Evolutionary conservation across 1,140 invertebrate species (phyloP).

Genomic region (Lordiphosa collinella): DNA sequence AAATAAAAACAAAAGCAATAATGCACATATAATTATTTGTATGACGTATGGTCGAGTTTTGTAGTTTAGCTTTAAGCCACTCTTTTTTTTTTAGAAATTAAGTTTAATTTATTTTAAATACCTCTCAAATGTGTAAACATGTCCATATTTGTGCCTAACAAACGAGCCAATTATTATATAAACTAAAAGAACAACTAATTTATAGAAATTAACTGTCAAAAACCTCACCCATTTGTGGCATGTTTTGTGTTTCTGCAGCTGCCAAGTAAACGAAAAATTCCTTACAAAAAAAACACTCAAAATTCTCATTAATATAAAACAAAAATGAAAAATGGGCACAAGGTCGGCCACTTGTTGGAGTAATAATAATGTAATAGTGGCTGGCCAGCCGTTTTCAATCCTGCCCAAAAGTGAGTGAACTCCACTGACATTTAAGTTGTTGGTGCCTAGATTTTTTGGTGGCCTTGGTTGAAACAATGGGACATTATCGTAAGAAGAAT

Average conservation of each 20-base stretch:
- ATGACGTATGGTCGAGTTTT: too few relatives aligned
- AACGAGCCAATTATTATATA: constrained; percentile 55
- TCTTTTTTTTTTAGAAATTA: too few relatives aligned
- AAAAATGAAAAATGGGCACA: constrained; percentile 45
- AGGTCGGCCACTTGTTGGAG: constrained; percentile 52
- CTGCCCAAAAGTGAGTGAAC: constrained; percentile 17
- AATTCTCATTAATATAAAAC: constrained; percentile 57
- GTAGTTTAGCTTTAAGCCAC: too few relatives aligned
- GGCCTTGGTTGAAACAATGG: constrained; percentile 6
- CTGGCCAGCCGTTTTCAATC: constrained; percentile 35
- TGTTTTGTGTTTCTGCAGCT: constrained; percentile 30
- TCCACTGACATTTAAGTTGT: not conserved
- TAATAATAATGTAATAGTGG: constrained; percentile 30
- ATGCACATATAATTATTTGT: too few relatives aligned
- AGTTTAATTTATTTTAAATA: constrained; percentile 9
- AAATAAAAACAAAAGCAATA: too few relatives aligned
- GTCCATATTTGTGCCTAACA: constrained; percentile 42
- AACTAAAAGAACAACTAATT: constrained; percentile 14
- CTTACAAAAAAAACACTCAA: constrained; percentile 33
- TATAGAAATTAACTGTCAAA: constrained; percentile 20
- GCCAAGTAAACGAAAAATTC: constrained; percentile 20
- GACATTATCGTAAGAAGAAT: constrained; percentile 2
- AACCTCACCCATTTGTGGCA: constrained; percentile 53
- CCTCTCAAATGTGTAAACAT: constrained; percentile 29
- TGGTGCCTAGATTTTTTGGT: too few relatives aligned